These are phyloP conservation scores for Ethmia dodecea DNA, from an alignment of 2,888 invertebrate genomes.

Conservation along the genomic window DNA sequence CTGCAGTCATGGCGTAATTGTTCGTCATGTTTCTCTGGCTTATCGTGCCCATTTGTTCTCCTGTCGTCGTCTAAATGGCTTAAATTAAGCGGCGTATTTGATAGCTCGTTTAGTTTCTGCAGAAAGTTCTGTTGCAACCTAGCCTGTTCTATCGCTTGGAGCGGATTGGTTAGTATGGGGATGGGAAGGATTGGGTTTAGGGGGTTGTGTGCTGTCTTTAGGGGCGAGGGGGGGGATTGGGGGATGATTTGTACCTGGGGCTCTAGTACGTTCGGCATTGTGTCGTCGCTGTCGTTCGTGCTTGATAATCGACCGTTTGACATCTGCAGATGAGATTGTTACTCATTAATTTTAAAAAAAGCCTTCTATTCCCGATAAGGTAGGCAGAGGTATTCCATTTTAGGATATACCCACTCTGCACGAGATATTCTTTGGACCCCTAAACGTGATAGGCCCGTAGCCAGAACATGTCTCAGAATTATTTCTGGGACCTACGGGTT, in stretches of 20 bases:
- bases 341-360: no score
- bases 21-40: constrained; percentile 35
- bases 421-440: no score
- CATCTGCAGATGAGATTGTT: constrained; percentile 43
- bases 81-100: constrained; percentile 65
- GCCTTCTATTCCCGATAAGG: no score
- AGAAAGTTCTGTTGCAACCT: constrained; percentile 61
- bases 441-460: no score
- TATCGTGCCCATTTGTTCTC: constrained; percentile 40
- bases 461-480: no score
- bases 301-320: constrained; percentile 70
- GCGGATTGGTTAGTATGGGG: constrained; percentile 46
- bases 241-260: constrained; percentile 67
- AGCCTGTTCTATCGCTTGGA: constrained; percentile 64
- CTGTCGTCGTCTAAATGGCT: constrained; percentile 60
- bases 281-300: constrained; percentile 73
- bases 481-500: no score
- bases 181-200: constrained; percentile 22
- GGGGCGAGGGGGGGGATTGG: constrained; percentile 50
- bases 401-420: no score
- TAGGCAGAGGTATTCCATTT: no score
- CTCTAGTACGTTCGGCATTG: constrained; percentile 67
- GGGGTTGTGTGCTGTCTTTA: constrained; percentile 33
- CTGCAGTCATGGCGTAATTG: constrained; percentile 44
- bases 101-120: constrained; percentile 60